A percentile compares a stretch with the other conserved stretches of the same genome.
Conservation (phyloP, 2,113 vertebrate genomes). For the Anarhynchus alexandrinus region DNA sequence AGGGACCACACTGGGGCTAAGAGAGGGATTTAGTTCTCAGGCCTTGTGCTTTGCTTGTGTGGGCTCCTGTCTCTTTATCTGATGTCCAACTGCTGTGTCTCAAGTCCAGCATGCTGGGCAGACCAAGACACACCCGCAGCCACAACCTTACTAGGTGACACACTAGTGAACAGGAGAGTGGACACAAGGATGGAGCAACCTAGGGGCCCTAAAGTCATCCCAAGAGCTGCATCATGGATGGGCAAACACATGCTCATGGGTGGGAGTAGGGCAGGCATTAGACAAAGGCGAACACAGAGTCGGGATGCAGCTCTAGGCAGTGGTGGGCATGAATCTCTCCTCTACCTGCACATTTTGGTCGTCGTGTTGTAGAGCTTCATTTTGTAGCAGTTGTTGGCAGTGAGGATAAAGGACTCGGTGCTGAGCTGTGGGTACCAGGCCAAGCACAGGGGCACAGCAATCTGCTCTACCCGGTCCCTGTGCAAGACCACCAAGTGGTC, state of each 20-base stretch:
- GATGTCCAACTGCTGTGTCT: background rate
- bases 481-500: slow-evolving; percentile 76
- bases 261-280: background rate
- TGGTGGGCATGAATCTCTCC: background rate
- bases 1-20: background rate
- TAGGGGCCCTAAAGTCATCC: background rate
- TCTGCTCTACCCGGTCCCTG: slow-evolving; percentile 81
- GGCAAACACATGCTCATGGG: background rate
- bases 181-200: background rate
- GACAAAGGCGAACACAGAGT: background rate
- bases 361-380: slow-evolving; percentile 89
- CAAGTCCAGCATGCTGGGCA: background rate
- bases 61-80: background rate
- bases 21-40: background rate
- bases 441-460: slow-evolving; percentile 80
- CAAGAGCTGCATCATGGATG: background rate
- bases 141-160: background rate
- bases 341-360: slow-evolving; percentile 91
- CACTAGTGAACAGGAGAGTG: background rate
- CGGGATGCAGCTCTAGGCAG: background rate
- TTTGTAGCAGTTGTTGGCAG: slow-evolving; percentile 85
- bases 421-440: slow-evolving; percentile 88
- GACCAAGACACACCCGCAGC: background rate
- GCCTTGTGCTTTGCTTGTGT: background rate
- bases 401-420: slow-evolving; percentile 84